A percentile compares a stretch with the other conserved stretches of the same genome.
Conservation (phyloP, 2,797 vertebrate genomes). For the Octomys mimax region DNA sequence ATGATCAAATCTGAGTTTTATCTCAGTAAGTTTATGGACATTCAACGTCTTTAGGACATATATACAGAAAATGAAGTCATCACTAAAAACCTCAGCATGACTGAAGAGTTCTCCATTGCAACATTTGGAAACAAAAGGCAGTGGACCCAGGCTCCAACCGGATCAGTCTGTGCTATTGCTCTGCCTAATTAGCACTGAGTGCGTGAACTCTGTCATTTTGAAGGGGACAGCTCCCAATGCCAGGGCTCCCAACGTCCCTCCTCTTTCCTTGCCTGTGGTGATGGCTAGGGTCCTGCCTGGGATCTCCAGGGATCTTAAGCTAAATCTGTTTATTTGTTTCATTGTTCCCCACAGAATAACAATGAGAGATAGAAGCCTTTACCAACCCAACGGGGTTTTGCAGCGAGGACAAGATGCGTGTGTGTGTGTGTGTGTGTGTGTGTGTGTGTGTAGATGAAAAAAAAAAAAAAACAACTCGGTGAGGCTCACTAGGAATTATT, state of each 20-base stretch:
- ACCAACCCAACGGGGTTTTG: background rate
- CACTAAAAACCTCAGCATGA: background rate
- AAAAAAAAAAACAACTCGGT: too few species aligned
- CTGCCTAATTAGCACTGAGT: background rate
- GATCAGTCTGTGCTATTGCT: background rate
- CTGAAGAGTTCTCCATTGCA: background rate
- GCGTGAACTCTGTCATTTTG: background rate
- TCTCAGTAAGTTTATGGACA: background rate
- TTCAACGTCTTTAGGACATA: background rate
- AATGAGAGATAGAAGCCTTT: background rate
- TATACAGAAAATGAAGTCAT: background rate
- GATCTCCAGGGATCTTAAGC: too few species aligned
- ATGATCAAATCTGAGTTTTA: background rate
- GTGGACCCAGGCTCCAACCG: background rate
- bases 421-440: background rate
- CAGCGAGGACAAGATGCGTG: too few species aligned
- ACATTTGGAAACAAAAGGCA: background rate
- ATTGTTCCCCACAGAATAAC: background rate
- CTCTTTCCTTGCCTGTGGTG: background rate
- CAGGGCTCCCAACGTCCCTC: too few species aligned
- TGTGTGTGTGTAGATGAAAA: background rate
- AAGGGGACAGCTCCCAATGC: too few species aligned
- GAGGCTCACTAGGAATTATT: background rate
- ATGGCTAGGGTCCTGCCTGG: background rate
- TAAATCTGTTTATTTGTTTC: background rate